phyloP scores from a whole-genome alignment of 2,888 invertebrate genomes.

The Plagiodera versicolora region DNA sequence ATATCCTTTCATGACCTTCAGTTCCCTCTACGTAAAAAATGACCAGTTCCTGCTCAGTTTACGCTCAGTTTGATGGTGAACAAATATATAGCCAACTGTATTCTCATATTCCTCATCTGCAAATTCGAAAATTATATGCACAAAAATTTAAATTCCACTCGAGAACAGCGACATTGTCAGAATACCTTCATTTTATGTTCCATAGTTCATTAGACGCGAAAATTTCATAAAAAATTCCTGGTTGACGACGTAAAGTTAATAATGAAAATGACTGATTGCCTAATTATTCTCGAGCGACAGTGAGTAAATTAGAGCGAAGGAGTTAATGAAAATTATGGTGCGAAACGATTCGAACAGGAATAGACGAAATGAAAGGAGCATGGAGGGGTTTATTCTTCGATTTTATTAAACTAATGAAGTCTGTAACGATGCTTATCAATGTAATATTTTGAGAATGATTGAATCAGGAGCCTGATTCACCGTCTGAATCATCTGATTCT shows the following conservation, averaged over 20 bases:
- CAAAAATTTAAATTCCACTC: not conserved
- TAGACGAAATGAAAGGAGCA: not conserved
- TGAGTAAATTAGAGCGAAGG: not conserved
- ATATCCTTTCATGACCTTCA: no score
- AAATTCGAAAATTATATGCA: not conserved
- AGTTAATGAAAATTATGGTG: not conserved
- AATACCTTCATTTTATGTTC: not conserved
- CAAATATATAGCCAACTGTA: no score
- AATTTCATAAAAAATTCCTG: not conserved
- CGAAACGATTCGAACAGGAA: not conserved
- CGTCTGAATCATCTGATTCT: no score
- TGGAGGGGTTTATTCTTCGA: not conserved
- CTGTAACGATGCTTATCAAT: no score
- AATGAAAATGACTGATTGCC: not conserved
- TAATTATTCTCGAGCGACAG: not conserved
- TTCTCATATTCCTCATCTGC: no score
- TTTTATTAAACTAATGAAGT: not conserved
- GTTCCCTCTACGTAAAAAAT: no score
- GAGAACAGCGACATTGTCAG: not conserved
- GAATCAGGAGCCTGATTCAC: no score
- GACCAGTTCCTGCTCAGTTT: no score
- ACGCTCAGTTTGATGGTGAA: no score
- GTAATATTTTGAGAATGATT: no score
- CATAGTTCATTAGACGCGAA: not conserved
- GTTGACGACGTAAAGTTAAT: not conserved